Evolutionary conservation across 2,113 vertebrate species (phyloP).

Genomic region (Pseudorectes ferrugineus): DNA sequence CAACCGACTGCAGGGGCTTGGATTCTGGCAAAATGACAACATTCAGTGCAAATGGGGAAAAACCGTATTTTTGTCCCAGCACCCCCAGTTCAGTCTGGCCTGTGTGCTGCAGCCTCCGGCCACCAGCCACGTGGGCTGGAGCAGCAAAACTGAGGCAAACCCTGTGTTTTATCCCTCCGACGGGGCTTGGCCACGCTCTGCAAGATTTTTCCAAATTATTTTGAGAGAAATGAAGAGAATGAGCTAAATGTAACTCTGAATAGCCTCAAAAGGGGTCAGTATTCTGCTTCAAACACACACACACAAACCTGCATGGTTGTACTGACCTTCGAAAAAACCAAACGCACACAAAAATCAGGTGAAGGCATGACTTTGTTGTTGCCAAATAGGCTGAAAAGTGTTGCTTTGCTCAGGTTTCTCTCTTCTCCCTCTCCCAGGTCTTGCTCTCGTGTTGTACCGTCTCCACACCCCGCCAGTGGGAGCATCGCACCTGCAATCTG

Average conservation of each 20-base stretch:
- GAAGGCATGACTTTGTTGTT: neutral
- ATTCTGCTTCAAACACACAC: neutral
- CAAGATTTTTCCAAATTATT: neutral
- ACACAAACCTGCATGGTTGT: neutral
- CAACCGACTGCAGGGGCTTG: neutral
- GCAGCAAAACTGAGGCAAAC: neutral
- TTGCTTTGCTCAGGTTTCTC: neutral
- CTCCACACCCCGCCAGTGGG: fast-evolving
- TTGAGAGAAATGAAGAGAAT: neutral
- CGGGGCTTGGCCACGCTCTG: neutral
- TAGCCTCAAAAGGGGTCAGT: neutral
- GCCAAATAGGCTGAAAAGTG: neutral
- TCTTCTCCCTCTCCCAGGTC: neutral
- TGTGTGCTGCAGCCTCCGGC: fast-evolving
- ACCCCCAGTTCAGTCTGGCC: neutral
- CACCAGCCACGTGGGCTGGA: neutral
- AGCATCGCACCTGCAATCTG: neutral
- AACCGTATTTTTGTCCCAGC: neutral
- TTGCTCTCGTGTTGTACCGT: fast-evolving
- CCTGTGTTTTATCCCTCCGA: neutral
- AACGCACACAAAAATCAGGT: neutral
- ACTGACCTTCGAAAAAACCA: neutral
- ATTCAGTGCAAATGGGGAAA: neutral
- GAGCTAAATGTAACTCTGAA: neutral
- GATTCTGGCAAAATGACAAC: neutral